A percentile compares a stretch with the other conserved stretches of the same genome.
phyloP scores from a whole-genome alignment of 2,888 invertebrate genomes.

The Elgonia sp. region DNA sequence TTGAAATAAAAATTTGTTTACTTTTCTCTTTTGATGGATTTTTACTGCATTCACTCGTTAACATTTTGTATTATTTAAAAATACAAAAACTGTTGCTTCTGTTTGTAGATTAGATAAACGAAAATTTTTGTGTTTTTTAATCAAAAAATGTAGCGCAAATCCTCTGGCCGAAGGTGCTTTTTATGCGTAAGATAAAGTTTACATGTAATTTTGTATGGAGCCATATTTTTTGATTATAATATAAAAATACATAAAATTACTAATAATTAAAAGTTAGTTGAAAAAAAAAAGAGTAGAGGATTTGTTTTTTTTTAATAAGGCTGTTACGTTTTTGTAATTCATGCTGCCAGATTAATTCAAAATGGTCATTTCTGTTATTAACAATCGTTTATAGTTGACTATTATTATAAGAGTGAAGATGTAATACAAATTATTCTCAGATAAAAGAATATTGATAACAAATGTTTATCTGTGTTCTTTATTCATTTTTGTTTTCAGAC shows the following conservation, averaged over 20 bases:
- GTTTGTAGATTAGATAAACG: conserved; percentile 18
- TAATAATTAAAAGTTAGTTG: conserved; percentile 26
- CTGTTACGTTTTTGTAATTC: conserved; percentile 70
- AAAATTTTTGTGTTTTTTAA: conserved; percentile 44
- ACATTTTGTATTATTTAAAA: conserved; percentile 10
- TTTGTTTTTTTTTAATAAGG: conserved; percentile 36
- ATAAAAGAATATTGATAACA: conserved; percentile 67
- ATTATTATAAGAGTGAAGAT: conserved; percentile 68
- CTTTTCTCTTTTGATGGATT: background rate
- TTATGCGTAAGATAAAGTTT: conserved; percentile 57
- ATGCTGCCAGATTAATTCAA: conserved; percentile 76
- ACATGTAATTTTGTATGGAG: conserved; percentile 61
- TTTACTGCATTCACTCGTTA: background rate
- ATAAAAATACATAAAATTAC: conserved; percentile 35
- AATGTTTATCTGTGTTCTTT: background rate
- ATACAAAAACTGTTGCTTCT: conserved; percentile 25
- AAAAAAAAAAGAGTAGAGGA: conserved; percentile 46
- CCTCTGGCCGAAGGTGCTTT: conserved; percentile 68
- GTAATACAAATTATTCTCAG: conserved; percentile 71
- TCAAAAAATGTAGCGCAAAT: conserved; percentile 50
- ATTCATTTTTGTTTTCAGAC: background rate
- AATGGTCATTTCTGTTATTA: conserved; percentile 70
- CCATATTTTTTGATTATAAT: conserved; percentile 67
- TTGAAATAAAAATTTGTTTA: too few relatives aligned
- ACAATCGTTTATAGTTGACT: conserved; percentile 70